Evolutionary conservation across 2,113 vertebrate species (phyloP).

Genomic region (Rhizomys pruinosus): DNA sequence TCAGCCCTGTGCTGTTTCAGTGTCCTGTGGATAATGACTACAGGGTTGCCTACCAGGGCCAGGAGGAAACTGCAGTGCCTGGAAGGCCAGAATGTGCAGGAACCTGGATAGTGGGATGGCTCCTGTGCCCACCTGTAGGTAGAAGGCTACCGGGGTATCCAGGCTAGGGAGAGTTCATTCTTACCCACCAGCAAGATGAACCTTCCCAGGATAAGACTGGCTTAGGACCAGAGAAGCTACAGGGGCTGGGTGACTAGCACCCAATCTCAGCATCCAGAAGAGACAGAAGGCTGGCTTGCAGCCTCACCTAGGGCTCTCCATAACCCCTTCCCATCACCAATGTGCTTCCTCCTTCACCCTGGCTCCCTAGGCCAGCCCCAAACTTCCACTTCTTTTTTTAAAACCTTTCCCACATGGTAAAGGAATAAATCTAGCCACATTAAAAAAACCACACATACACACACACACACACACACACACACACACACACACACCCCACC

Average conservation of each 20-base stretch:
- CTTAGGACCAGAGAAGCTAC: not conserved
- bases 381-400: conserved; percentile 54
- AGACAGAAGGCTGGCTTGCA: not conserved
- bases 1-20: not conserved
- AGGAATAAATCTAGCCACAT: not conserved
- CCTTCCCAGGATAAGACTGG: not conserved
- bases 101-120: not conserved
- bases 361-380: not conserved
- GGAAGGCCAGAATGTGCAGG: not conserved
- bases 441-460: not conserved
- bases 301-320: not conserved
- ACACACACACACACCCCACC: no score
- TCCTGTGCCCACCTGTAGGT: accelerated
- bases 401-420: not conserved
- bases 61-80: not conserved
- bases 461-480: no score
- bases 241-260: not conserved
- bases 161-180: not conserved
- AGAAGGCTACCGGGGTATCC: not conserved
- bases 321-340: not conserved
- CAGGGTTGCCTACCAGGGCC: not conserved
- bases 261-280: not conserved
- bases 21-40: not conserved
- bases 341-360: not conserved
- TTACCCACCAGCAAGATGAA: not conserved